Evolutionary conservation across 2,888 invertebrate species (phyloP), one percentile per base, ranked within the genome.

Genomic region (Drosophila maculinotata): DNA sequence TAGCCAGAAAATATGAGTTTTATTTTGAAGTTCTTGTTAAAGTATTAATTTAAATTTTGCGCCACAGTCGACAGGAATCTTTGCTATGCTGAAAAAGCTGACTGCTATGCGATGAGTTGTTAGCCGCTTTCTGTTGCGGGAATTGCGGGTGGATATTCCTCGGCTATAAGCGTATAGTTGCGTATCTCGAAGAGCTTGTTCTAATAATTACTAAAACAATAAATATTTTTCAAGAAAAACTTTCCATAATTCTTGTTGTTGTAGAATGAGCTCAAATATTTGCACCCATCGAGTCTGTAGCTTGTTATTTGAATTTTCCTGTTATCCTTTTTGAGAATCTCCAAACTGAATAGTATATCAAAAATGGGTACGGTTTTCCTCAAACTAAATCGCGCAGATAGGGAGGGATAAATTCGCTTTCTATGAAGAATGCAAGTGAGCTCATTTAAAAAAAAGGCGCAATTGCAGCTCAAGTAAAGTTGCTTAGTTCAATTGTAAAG

Each of bases 211-310:
- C n/a, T n/a, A n/a, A n/a, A n/a, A n/a, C n/a, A n/a, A n/a, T n/a
- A n/a, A n/a, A n/a, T n/a, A n/a, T n/a, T n/a, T n/a, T n/a, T n/a
- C n/a, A n/a, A n/a, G n/a, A n/a, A n/a, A n/a, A n/a, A 35, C n/a
- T 53, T 63, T 5, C 58, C 60, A 5, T 49, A 8, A 0, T 63
- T 23, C 20, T 28, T 52, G 5, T 48, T 60, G 1, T 10, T 10
- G 17, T 64, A 51, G 3, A 54, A 14, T 0, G 54, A 30, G 2
- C 33, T 26, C 7, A 88, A 31, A 15, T 59, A 69, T n/a, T 71
- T 70, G 48, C 88, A 86, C 1, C 79, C 84, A 44, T 86, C 66
- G 8, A 79, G 23, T n/a, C 62, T 60, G 0, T 44, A 3, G 1
- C 42, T 36, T 0, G 66, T 39, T 0, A 86, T 7, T 20, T 49